Evolutionary conservation across 2,888 invertebrate genomes (phyloP), one percentile per base, ranked within the genome.

Genomic region (Leptarthrus brevirostris): DNA sequence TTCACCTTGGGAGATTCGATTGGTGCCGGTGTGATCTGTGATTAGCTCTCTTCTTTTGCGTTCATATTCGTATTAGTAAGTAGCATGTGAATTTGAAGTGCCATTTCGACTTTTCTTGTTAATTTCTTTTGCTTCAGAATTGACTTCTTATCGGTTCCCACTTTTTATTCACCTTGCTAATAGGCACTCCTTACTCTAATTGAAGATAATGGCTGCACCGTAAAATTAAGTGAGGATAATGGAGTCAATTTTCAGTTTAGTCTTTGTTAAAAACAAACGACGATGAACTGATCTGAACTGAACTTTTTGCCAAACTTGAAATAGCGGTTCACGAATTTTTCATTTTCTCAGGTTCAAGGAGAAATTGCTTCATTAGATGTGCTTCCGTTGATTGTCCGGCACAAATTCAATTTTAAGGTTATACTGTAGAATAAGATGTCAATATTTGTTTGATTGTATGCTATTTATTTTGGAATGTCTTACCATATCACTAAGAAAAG

Each of bases 141-240:
- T 61, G 36, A 40, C 40, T 61, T 61, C 61, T 61, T 61, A 61
- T 61, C 61, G 36, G 61, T 3, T 20, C 20, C n/a, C 16, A 22
- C 16, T 66, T 40, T 47, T 66, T 47, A 6, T 16, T 2, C 24
- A 26, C 47, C 64, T 24, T 2, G n/a, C 61, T 61, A 61, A 64
- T 64, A 14, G 24, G 16, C 22, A 22, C 26, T 64, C 47, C 22
- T 6, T 26, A 22, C n/a, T 47, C 16, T 66, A 66, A 66, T 66
- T 66, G 64, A 66, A 66, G 64, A 66, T 66, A 66, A 66, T 66
- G 64, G 24, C 47, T 47, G 26, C 64, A 47, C 64, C 47, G 64
- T 66, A 47, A 66, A 66, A 66, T 66, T 66, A 66, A 66, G 64
- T 66, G 64, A 66, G 22, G 64, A 47, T 66, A 66, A 66, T 66